Conservation (phyloP, 2,113 vertebrate species). For the Podarcis cretensis region DNA sequence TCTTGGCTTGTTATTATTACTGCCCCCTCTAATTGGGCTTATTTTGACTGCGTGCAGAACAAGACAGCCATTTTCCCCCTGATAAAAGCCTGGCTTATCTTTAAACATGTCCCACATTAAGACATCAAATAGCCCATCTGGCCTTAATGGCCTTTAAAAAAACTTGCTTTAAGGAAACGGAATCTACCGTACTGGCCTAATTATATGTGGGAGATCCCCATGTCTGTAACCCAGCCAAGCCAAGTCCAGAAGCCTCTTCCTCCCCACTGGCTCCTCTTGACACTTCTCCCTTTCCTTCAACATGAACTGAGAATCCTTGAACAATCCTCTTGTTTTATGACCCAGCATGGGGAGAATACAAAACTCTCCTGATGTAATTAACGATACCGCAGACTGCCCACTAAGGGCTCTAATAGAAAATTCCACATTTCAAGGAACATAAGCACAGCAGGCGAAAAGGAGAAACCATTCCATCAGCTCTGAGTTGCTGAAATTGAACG, state of each 20-base stretch:
- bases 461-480: neutral
- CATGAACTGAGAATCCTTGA: neutral
- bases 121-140: neutral
- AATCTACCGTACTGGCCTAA: neutral
- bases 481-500: neutral
- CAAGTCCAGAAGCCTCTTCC: neutral
- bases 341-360: neutral
- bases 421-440: constrained; percentile 3
- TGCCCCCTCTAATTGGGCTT: neutral
- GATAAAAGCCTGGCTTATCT: neutral
- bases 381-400: neutral
- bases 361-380: constrained; percentile 27
- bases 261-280: neutral
- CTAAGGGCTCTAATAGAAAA: constrained; percentile 1
- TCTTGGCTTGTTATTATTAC: neutral
- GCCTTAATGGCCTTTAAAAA: neutral
- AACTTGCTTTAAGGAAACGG: constrained; percentile 7
- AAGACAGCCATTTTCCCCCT: neutral
- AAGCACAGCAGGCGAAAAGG: neutral
- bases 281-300: neutral
- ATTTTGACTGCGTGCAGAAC: neutral
- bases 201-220: neutral
- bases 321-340: constrained; percentile 10
- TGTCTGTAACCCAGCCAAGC: neutral
- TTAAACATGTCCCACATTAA: neutral